Evolutionary conservation across 2,113 vertebrate species (phyloP).

Genomic region (Eurystomus gularis): DNA sequence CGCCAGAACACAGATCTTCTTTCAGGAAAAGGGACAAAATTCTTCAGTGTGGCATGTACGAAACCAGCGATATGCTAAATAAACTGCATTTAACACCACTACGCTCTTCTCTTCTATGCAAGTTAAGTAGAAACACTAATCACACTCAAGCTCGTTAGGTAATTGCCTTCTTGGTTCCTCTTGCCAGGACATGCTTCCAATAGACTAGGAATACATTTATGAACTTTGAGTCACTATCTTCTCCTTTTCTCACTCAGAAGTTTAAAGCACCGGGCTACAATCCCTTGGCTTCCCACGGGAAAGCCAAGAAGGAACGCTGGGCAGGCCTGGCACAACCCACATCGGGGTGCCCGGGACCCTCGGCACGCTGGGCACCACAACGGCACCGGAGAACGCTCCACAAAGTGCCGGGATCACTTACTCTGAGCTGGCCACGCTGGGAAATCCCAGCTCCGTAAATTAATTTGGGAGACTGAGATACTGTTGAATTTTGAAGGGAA

Average conservation of each 20-base stretch:
- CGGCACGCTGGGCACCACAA: background rate
- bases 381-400: background rate
- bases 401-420: background rate
- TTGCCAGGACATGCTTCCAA: background rate
- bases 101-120: background rate
- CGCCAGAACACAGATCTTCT: background rate
- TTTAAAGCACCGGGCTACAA: background rate
- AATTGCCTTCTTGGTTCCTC: background rate
- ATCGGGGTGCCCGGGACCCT: too few species aligned
- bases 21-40: background rate
- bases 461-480: background rate
- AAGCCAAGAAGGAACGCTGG: background rate
- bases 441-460: background rate
- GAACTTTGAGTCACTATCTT: background rate
- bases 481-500: background rate
- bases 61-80: background rate
- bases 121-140: background rate
- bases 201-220: background rate
- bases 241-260: background rate
- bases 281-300: background rate
- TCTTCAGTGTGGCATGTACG: background rate
- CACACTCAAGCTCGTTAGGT: background rate
- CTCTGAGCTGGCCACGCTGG: background rate
- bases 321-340: background rate
- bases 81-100: background rate